Evolutionary conservation across 2,797 vertebrate genomes (phyloP).

Genomic region (Squalus acanthias): DNA sequence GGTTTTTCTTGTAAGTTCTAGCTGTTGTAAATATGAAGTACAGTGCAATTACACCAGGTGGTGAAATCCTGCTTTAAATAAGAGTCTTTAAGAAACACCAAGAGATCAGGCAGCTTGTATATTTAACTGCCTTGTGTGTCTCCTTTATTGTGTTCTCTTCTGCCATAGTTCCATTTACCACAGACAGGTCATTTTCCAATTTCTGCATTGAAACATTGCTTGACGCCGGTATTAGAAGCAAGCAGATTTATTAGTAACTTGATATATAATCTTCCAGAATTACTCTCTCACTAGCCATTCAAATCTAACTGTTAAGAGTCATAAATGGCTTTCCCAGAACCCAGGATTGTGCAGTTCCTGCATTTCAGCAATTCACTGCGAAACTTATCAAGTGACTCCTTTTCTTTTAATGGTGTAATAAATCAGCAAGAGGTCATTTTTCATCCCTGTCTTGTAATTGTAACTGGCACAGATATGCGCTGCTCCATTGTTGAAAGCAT

Average conservation of each 20-base stretch:
- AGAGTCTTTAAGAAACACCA: slow-evolving; percentile 12
- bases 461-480: slow-evolving; percentile 16
- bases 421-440: slow-evolving; percentile 24
- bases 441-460: slow-evolving; percentile 8
- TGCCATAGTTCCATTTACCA: background rate
- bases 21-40: background rate
- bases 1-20: background rate
- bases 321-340: slow-evolving; percentile 8
- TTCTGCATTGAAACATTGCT: background rate
- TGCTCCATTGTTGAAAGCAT: background rate
- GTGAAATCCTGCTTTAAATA: background rate
- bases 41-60: background rate
- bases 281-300: background rate
- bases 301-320: background rate
- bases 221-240: background rate
- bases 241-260: slow-evolving; percentile 2
- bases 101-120: background rate
- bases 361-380: slow-evolving; percentile 15
- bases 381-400: background rate
- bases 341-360: background rate
- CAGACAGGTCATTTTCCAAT: background rate
- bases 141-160: background rate
- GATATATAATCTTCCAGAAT: background rate
- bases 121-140: background rate
- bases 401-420: slow-evolving; percentile 22